A percentile compares a stretch with the other conserved stretches of the same genome.
Conservation (phyloP, 2,797 vertebrate genomes). For the Chaunax sp. region DNA sequence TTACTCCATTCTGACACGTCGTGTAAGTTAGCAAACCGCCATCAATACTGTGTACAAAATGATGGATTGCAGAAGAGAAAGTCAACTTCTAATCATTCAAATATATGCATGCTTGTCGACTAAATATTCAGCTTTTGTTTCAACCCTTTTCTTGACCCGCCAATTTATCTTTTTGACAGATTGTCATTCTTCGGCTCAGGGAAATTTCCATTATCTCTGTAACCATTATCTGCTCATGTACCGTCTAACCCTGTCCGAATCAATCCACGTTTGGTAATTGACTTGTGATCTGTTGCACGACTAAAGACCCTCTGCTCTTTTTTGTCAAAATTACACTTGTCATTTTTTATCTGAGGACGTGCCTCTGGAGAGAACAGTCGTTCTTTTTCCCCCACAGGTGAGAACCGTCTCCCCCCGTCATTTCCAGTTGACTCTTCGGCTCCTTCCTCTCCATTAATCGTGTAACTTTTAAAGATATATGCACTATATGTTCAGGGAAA, state of each 20-base stretch:
- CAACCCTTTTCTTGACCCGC: slow-evolving; percentile 67
- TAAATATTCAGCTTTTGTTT: slow-evolving; percentile 71
- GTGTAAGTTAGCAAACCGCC: slow-evolving; percentile 17
- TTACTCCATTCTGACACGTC: slow-evolving; percentile 30
- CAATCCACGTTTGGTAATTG: slow-evolving; percentile 80
- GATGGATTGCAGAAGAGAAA: slow-evolving; percentile 70
- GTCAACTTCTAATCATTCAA: slow-evolving; percentile 69
- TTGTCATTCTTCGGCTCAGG: slow-evolving; percentile 51
- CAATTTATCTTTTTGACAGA: slow-evolving; percentile 86
- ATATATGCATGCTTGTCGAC: slow-evolving; percentile 70
- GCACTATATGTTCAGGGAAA: not conserved
- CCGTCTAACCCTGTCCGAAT: slow-evolving; percentile 80
- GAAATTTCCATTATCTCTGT: slow-evolving; percentile 79
- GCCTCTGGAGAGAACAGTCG: slow-evolving; percentile 69
- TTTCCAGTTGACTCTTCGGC: slow-evolving; percentile 42
- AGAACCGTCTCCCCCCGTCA: slow-evolving; percentile 53
- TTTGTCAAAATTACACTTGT: slow-evolving; percentile 83
- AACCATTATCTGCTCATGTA: slow-evolving; percentile 79
- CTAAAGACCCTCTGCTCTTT: slow-evolving; percentile 63
- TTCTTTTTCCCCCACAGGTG: slow-evolving; percentile 53
- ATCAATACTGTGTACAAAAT: slow-evolving; percentile 46
- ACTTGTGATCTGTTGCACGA: slow-evolving; percentile 69
- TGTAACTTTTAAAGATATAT: slow-evolving; percentile 9
- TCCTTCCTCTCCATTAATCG: slow-evolving; percentile 25
- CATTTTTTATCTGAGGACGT: slow-evolving; percentile 77